Evolutionary conservation across 2,113 vertebrate genomes (phyloP), one percentile per base, ranked within the genome.

Genomic region (Forbesichthys agassizii): DNA sequence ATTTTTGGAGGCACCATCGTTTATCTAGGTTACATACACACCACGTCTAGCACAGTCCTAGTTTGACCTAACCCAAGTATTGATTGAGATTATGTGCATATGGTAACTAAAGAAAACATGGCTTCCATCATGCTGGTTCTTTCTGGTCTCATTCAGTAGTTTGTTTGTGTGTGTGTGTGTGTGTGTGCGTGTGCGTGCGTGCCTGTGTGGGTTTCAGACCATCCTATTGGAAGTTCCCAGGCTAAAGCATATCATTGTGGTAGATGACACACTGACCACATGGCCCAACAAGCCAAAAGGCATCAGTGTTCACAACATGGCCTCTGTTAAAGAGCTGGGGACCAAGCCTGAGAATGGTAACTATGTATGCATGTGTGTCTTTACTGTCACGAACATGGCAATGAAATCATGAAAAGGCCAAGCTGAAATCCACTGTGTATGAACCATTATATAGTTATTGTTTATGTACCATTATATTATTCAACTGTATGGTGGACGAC

Each of bases 291-390:
- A 93, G 68, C 94, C 96, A 48, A 91, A 91, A 71, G 94, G 95
- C 11, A 89, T 98, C 85, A 94, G 89, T 5, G 90, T 98, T 53
- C 94, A 96, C 86, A 97, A 93, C 0, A 96, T 98, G 97, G 87
- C 90, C 1, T 92, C 93, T 0, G 95, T 98, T 62, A 93, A 95
- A 87, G 93, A 90, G 11, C 90, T 97, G 78, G 96, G 96, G 11
- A 89, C 87, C 36, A 91, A 86, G 84, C 87, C 90, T n/a, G 90
- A 91, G 42, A 66, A 71, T 12, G 91, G 96, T 98, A 86, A 7
- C 88, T 1, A 49, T 57, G 53, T 62, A 36, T 66, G 47, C 48
- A 59, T 61, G 49, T 68, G 54, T 55, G 16, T 55, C 14, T 55
- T 55, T 16, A 42, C 36, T 42, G 36, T 42, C 36, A 42, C 36